phyloP scores from a whole-genome alignment of 2,888 invertebrate species.

The Drosophila ustulata region DNA sequence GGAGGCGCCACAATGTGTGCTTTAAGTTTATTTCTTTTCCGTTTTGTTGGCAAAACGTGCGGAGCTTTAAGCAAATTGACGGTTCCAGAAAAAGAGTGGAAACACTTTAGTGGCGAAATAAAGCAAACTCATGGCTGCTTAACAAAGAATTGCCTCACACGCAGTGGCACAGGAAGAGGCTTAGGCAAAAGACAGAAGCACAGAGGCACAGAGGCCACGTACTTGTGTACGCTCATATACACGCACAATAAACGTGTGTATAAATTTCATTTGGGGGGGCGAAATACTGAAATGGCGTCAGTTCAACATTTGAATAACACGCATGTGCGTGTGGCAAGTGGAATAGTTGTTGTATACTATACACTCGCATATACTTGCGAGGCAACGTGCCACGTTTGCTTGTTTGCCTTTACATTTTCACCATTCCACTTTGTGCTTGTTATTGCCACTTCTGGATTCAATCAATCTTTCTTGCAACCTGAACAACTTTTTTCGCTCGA shows the following conservation, averaged over 20 bases:
- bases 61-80: conserved; percentile 19
- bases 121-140: conserved; percentile 40
- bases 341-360: conserved; percentile 58
- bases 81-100: conserved; percentile 48
- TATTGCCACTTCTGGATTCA: conserved; percentile 80
- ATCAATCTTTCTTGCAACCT: conserved; percentile 72
- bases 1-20: conserved; percentile 32
- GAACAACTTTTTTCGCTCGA: conserved; percentile 45
- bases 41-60: conserved; percentile 13
- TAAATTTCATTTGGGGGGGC: conserved; percentile 58
- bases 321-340: conserved; percentile 69
- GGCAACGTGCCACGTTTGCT: conserved; percentile 51
- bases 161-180: conserved; percentile 2
- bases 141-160: conserved; percentile 30
- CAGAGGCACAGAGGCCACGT: conserved; percentile 4
- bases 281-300: conserved; percentile 75
- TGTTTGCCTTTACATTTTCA: conserved; percentile 76
- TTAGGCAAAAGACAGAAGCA: neutral
- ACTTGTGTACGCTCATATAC: conserved; percentile 4
- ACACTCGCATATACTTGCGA: conserved; percentile 21
- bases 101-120: conserved; percentile 21
- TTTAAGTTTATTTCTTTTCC: conserved; percentile 35
- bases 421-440: conserved; percentile 75
- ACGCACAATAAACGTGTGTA: conserved; percentile 62
- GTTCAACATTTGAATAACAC: conserved; percentile 77